Base-by-base conservation (phyloP, 2,888 invertebrate species). In the Torymus texanus region DNA sequence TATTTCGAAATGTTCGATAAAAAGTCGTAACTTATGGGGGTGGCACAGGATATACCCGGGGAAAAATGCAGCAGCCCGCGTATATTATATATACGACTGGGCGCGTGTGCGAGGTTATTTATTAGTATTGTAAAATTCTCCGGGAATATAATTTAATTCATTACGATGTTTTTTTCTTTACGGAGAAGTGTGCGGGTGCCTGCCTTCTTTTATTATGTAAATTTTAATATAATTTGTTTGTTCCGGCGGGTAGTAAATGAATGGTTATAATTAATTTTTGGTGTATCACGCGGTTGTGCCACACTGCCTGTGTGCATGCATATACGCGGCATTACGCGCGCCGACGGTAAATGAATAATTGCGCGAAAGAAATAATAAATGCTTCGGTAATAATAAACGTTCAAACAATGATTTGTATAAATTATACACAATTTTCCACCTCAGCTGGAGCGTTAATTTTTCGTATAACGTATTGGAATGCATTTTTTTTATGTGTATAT, bases 261-360 rank as follows among this genome's bases (percentile, higher is more conserved):
- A 71, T 50, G 63, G 16, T 58, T 65, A 18, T 68, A 77, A 71
- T 77, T 71, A 71, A 77, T 65, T 65, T 62, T 50, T 61, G 53
- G 59, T 29, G 29, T 21, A 21, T 55, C 29, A 41, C 41, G 41
- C 41, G 41, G 41, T 8, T 1, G 41, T 41, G 41, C 41, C 8
- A 41, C 41, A 1, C 8, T 21, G 21, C 2, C 1, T 21, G 21
- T 21, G 21, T 8, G 41, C 8, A 41, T 41, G 41, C 8, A 8
- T 41, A 8, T 1, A 8, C 41, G 41, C 41, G 41, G 10, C 10
- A 65, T 11, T 12, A 12, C 14, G 13, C 50, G 59, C 10, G 10
- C 16, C 8, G n/a, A 41, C 3, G 24, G 13, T 18, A 71, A 71
- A 50, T 71, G 50, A 58, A 66, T 21, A 66, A 58, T 65, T 21